Conservation (phyloP, 2,888 invertebrate genomes). For the Deroplatys truncata region DNA sequence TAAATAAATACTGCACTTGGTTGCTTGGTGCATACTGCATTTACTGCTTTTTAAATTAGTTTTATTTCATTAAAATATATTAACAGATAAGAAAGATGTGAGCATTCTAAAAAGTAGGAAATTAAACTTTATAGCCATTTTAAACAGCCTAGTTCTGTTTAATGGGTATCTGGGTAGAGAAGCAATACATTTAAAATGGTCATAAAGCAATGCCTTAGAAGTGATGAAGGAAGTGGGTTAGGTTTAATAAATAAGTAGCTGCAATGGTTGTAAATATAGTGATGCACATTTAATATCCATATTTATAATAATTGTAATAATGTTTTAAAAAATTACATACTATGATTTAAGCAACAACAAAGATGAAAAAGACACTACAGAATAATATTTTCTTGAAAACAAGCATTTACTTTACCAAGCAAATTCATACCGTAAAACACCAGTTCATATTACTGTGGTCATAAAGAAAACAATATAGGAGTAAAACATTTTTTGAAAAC, state of each 20-base stretch:
- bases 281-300: constrained; percentile 26
- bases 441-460: constrained; percentile 12
- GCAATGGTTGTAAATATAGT: constrained; percentile 23
- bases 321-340: constrained; percentile 30
- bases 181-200: too few species aligned
- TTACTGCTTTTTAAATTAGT: too few species aligned
- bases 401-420: constrained; percentile 7
- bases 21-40: too few species aligned
- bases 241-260: not conserved
- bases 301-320: constrained; percentile 17
- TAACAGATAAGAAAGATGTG: too few species aligned
- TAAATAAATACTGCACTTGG: too few species aligned
- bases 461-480: constrained; percentile 17
- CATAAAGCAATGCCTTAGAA: not conserved
- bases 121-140: too few species aligned
- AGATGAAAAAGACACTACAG: constrained; percentile 22
- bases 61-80: too few species aligned
- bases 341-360: constrained; percentile 30
- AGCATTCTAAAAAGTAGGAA: too few species aligned
- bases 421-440: constrained; percentile 22
- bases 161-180: too few species aligned
- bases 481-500: constrained; percentile 13
- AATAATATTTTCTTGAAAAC: constrained; percentile 5
- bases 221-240: not conserved
- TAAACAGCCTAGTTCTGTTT: too few species aligned